Evolutionary conservation across 92 coral and sea anemone species (phyloP).

Genomic region (Epizoanthus scotinus): DNA sequence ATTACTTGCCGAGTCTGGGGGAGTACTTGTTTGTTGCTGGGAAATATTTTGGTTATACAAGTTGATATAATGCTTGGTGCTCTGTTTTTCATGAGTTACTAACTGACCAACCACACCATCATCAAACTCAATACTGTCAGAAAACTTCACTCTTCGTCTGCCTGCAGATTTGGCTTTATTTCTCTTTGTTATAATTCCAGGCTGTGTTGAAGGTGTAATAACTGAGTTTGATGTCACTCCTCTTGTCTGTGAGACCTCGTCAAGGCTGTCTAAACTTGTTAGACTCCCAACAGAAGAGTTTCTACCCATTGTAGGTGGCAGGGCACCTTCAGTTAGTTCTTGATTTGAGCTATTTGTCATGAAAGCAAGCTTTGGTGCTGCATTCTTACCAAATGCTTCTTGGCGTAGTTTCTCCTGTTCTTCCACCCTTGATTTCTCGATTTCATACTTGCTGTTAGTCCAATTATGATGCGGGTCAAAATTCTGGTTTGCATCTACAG

Average conservation of each 20-base stretch:
- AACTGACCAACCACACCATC: constrained; percentile 95
- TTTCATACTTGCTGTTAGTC: constrained; percentile 18
- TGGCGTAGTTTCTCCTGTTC: constrained; percentile 87
- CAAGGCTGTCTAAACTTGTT: constrained; percentile 93
- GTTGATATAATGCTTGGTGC: constrained; percentile 71
- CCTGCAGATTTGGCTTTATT: constrained; percentile 61
- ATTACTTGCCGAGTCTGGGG: not conserved
- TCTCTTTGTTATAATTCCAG: constrained; percentile 72
- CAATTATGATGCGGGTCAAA: constrained; percentile 1
- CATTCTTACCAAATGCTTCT: constrained; percentile 75
- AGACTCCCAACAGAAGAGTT: constrained; percentile 92
- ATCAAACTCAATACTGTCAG: constrained; percentile 93
- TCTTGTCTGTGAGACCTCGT: constrained; percentile 65
- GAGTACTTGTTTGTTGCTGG: constrained; percentile 5
- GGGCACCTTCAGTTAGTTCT: constrained; percentile 81
- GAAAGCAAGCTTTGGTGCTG: constrained; percentile 88
- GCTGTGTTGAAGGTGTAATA: constrained; percentile 30
- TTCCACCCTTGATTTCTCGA: constrained; percentile 31
- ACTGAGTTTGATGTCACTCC: constrained; percentile 28
- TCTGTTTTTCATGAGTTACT: constrained; percentile 80
- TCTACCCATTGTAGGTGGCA: constrained; percentile 85
- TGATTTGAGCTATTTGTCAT: constrained; percentile 52
- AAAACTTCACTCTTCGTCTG: constrained; percentile 84
- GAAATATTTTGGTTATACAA: constrained; percentile 56
- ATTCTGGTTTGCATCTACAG: constrained; percentile 14